These are phyloP conservation scores for Chironomus tentans DNA, from an alignment of 2,888 invertebrate species.

Conservation along the genomic window DNA sequence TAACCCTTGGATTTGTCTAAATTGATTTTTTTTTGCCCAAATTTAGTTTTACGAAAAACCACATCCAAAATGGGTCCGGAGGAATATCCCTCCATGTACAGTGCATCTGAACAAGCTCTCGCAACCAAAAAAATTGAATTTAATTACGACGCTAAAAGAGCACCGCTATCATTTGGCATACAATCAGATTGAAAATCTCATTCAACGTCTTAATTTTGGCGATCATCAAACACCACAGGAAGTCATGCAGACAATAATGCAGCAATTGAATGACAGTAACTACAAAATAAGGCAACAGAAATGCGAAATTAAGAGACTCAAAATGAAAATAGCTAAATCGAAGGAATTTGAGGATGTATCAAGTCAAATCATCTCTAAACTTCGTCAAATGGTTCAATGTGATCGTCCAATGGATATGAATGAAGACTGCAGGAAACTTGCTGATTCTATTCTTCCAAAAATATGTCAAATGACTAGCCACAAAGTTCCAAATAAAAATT, in stretches of 20 bases:
- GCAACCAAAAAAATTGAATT: slow-evolving; percentile 33
- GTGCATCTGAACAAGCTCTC: slow-evolving; percentile 36
- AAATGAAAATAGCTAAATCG: background rate
- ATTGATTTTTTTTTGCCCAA: background rate
- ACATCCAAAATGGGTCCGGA: background rate
- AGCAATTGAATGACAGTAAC: background rate
- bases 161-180: slow-evolving; percentile 32
- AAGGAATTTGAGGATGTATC: background rate
- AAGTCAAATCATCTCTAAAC: background rate
- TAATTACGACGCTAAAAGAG: slow-evolving; percentile 33
- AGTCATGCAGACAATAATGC: slow-evolving; percentile 32
- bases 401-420: background rate
- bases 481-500: background rate
- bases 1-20: background rate
- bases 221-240: slow-evolving; percentile 33
- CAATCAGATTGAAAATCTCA: slow-evolving; percentile 33
- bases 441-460: background rate
- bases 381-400: background rate
- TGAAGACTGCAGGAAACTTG: background rate
- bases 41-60: background rate
- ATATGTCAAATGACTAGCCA: background rate
- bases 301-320: background rate
- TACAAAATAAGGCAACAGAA: background rate
- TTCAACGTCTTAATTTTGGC: slow-evolving; percentile 30
- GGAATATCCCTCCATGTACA: slow-evolving; percentile 32